A percentile compares a stretch with the other conserved stretches of the same genome.
phyloP scores from a whole-genome alignment of 2,113 vertebrate genomes.

The Sinocyclocheilus anophthalmus region DNA sequence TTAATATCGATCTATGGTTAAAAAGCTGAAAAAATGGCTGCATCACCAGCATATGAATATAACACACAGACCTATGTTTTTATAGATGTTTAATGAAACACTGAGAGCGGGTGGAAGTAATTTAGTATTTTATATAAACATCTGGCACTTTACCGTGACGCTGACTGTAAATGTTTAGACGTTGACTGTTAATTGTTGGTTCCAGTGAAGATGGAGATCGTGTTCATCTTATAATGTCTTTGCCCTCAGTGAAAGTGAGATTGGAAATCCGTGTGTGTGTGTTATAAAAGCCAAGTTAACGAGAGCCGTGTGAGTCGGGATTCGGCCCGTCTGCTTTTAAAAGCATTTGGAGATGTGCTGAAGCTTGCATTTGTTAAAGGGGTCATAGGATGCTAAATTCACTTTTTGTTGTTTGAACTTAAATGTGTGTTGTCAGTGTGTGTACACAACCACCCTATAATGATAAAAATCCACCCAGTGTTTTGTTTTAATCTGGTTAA shows the following conservation, averaged over 20 bases:
- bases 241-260: background rate
- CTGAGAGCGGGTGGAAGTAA: background rate
- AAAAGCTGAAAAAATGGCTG: background rate
- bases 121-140: slow-evolving; percentile 19
- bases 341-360: background rate
- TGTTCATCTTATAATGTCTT: slow-evolving; percentile 2
- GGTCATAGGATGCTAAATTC: no score
- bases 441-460: no score
- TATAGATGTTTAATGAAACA: background rate
- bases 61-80: background rate
- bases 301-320: background rate
- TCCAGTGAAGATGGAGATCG: background rate
- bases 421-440: no score
- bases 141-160: background rate
- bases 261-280: background rate
- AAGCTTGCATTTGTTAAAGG: background rate
- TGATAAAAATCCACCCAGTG: no score
- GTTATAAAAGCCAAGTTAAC: background rate
- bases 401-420: no score
- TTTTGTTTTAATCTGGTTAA: no score
- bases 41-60: background rate
- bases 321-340: background rate
- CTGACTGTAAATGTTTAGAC: slow-evolving; percentile 46
- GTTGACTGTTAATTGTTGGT: background rate
- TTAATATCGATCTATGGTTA: background rate